Percentiles rank a stretch among this genome's conserved stretches.
These are phyloP conservation scores for Anhinga anhinga DNA, from an alignment of 2,113 vertebrate species.

Conservation along the genomic window DNA sequence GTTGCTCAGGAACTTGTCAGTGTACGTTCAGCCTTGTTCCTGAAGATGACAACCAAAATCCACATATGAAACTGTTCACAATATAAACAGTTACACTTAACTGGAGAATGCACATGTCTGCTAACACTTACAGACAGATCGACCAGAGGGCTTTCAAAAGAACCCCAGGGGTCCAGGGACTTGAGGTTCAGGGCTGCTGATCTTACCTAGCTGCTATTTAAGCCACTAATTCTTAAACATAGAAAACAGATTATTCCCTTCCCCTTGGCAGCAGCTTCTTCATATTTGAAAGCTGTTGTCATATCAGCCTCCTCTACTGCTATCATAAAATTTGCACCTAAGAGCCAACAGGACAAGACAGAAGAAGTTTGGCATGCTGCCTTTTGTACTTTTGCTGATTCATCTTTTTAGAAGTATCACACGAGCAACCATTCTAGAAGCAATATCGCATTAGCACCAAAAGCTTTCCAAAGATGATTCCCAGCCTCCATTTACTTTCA, in stretches of 20 bases:
- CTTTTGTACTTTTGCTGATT: background rate
- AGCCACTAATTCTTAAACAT: background rate
- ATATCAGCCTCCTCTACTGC: background rate
- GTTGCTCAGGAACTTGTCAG: background rate
- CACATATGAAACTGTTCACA: background rate
- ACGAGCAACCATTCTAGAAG: background rate
- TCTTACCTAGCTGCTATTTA: background rate
- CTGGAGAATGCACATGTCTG: background rate
- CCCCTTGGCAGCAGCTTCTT: constrained; percentile 2
- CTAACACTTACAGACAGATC: background rate
- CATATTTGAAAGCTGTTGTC: background rate
- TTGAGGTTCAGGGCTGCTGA: background rate
- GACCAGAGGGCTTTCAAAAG: background rate
- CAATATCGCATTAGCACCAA: background rate
- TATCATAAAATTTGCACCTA: background rate
- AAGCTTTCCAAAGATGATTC: background rate
- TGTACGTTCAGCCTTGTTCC: background rate
- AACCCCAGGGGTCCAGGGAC: background rate
- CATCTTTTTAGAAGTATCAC: background rate
- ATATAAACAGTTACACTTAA: background rate
- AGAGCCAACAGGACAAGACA: background rate
- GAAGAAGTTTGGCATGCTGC: background rate
- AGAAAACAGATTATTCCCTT: background rate
- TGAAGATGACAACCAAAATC: background rate
- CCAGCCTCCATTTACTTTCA: background rate